A percentile compares a stretch with the other conserved stretches of the same genome.
phyloP scores from a whole-genome alignment of 1,140 invertebrate genomes.

The Druon quercuslanigerum region DNA sequence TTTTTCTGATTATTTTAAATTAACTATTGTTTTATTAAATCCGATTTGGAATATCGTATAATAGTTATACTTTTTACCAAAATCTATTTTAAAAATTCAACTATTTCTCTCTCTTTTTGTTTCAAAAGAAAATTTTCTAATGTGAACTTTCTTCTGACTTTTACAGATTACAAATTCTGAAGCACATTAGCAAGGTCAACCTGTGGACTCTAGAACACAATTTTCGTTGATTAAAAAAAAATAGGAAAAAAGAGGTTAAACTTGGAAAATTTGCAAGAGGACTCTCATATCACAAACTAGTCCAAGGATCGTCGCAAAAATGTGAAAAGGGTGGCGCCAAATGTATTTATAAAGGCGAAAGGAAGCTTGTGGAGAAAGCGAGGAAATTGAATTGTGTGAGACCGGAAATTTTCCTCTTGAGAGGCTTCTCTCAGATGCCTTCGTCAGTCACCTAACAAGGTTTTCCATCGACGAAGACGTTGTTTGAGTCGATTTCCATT shows the following conservation, averaged over 20 bases:
- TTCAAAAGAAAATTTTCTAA: background rate
- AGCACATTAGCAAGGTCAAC: background rate
- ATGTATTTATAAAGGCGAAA: background rate
- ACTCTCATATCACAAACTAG: too few relatives aligned
- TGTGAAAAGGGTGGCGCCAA: too few relatives aligned
- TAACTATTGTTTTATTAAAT: too few relatives aligned
- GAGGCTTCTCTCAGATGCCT: background rate
- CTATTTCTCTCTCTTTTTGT: too few relatives aligned
- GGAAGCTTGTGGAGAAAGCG: background rate
- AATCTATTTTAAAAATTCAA: too few relatives aligned
- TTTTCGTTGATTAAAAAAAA: background rate
- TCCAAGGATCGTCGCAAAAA: too few relatives aligned
- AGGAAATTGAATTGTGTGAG: background rate
- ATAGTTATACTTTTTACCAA: too few relatives aligned
- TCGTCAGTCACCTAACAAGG: background rate
- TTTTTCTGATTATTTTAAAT: too few relatives aligned
- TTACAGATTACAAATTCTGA: background rate
- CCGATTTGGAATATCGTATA: too few relatives aligned
- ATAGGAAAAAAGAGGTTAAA: background rate
- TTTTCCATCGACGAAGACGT: slow-evolving; percentile 37
- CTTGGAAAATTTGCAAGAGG: background rate
- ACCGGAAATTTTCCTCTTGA: background rate
- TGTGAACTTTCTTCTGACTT: background rate
- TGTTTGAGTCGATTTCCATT: slow-evolving; percentile 34
- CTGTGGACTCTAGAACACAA: background rate